Percentiles rank a stretch among this genome's conserved stretches.
Conservation (phyloP, 2,888 invertebrate species). For the Caenorhabditis sulstoni region DNA sequence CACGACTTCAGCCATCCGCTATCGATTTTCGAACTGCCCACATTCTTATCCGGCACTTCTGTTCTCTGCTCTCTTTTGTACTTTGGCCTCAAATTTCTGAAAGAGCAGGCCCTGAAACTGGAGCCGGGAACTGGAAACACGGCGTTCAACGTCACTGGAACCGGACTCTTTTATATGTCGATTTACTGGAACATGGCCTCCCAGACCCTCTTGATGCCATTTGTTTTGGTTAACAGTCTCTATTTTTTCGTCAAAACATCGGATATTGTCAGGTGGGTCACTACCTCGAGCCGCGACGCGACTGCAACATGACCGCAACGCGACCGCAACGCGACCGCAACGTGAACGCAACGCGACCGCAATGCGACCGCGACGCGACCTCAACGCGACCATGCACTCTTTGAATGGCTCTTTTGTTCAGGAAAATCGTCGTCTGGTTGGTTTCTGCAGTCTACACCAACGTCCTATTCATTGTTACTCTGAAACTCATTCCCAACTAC, state of each 20-base stretch:
- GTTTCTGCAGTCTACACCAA: slow-evolving; percentile 10
- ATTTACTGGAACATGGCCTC: not conserved
- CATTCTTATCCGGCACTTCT: not conserved
- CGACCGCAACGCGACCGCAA: no score
- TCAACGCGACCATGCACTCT: no score
- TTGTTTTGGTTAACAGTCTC: not conserved
- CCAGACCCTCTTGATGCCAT: not conserved
- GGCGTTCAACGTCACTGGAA: not conserved
- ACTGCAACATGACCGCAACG: no score
- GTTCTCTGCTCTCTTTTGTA: not conserved
- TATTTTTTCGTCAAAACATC: not conserved
- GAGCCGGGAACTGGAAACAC: not conserved
- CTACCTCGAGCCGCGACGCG: no score
- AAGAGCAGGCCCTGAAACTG: not conserved
- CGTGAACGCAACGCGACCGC: no score
- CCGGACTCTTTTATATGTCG: not conserved
- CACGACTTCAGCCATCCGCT: slow-evolving; percentile 14
- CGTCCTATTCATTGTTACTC: slow-evolving; percentile 6
- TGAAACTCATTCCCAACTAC: slow-evolving; percentile 19
- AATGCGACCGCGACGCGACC: no score
- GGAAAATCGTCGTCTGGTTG: slow-evolving; percentile 12
- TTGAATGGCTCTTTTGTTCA: slow-evolving; percentile 8
- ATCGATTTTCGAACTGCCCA: slow-evolving; percentile 24
- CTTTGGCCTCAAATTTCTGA: not conserved
- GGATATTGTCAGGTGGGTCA: slow-evolving; percentile 1